These are phyloP conservation scores for Crenichthys baileyi DNA, from an alignment of 2,797 vertebrate genomes.

Conservation along the genomic window DNA sequence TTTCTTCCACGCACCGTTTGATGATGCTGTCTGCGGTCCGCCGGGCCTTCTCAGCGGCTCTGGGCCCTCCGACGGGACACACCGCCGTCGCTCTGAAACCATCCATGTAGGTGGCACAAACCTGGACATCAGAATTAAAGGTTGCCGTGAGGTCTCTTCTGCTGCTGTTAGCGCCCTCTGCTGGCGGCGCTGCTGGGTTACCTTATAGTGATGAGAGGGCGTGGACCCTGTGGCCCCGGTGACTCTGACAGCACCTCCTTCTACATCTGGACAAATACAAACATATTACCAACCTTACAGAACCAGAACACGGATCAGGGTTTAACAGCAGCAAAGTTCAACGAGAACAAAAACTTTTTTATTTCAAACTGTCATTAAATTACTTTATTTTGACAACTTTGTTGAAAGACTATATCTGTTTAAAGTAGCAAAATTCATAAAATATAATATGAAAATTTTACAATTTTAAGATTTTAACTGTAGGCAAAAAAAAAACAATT, in stretches of 20 bases:
- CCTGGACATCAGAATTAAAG: constrained; percentile 61
- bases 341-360: neutral
- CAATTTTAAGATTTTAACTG: no score
- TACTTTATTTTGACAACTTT: no score
- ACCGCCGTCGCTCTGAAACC: constrained; percentile 88
- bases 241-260: constrained; percentile 84
- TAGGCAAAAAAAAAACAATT: no score
- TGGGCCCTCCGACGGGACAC: constrained; percentile 84
- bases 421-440: neutral
- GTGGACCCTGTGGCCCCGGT: constrained; percentile 78
- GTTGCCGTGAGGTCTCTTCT: neutral
- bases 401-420: no score
- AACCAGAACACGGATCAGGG: no score
- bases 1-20: constrained; percentile 67
- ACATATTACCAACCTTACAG: neutral
- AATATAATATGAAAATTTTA: neutral
- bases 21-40: constrained; percentile 84
- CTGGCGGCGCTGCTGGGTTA: constrained; percentile 20
- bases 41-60: constrained; percentile 83
- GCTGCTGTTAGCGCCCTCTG: neutral
- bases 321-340: neutral
- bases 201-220: constrained; percentile 85
- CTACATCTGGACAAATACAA: constrained; percentile 69
- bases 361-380: no score
- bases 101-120: constrained; percentile 87